Conservation (phyloP, 1,140 invertebrate genomes). For the Pseudomyrmex dendroicus region DNA sequence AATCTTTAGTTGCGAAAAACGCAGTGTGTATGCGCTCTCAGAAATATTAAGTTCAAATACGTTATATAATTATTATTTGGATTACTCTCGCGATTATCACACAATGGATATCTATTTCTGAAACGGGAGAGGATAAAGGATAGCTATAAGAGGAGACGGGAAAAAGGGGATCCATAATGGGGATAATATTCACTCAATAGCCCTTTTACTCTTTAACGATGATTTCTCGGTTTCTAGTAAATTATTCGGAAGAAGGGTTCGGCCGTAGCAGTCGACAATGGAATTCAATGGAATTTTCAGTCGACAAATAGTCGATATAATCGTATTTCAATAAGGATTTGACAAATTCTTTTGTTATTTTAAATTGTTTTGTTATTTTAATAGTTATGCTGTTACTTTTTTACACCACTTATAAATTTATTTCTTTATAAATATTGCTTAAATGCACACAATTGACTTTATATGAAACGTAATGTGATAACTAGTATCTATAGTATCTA, state of each 20-base stretch:
- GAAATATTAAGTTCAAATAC: conserved; percentile 30
- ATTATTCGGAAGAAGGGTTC: conserved; percentile 59
- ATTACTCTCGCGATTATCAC: conserved; percentile 46
- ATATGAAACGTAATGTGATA: conserved; percentile 21
- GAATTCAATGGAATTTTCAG: no score
- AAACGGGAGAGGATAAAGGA: conserved; percentile 63
- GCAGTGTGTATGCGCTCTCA: not conserved
- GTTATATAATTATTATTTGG: conserved; percentile 54
- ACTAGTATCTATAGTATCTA: conserved; percentile 12
- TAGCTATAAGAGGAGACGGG: conserved; percentile 41
- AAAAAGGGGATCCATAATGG: conserved; percentile 69
- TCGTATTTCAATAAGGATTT: not conserved
- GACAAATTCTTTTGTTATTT: not conserved
- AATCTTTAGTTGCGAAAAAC: no score
- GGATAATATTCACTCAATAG: conserved; percentile 73
- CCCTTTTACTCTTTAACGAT: conserved; percentile 78
- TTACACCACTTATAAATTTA: no score
- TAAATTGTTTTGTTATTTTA: not conserved
- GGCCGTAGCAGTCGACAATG: not conserved
- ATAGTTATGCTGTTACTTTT: no score
- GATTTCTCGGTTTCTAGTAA: conserved; percentile 71
- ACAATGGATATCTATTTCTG: conserved; percentile 51
- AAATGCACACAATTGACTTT: conserved; percentile 45
- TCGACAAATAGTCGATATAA: not conserved
- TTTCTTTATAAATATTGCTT: conserved; percentile 44